Percentiles rank a stretch among this genome's conserved stretches.
phyloP scores from a whole-genome alignment of 2,888 invertebrate species.

The Venusia cambrica region DNA sequence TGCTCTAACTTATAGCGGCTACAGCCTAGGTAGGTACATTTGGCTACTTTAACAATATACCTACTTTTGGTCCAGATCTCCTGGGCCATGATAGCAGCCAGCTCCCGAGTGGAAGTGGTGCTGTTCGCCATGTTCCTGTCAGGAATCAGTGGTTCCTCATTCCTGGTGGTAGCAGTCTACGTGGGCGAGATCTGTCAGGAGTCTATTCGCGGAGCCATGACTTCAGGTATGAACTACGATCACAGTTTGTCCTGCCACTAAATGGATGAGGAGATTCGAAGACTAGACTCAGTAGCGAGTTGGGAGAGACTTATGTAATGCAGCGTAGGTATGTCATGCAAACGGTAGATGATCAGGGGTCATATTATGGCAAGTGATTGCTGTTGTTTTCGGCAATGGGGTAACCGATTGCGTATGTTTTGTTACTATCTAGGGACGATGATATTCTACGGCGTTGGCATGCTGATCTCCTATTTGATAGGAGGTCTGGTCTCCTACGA shows the following conservation, averaged over 20 bases:
- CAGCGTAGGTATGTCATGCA: too few relatives aligned
- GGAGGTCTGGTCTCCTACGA: slow-evolving; percentile 53
- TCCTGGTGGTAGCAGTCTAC: slow-evolving; percentile 49
- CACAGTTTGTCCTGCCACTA: background rate
- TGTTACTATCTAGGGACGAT: slow-evolving; percentile 32
- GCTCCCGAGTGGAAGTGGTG: slow-evolving; percentile 47
- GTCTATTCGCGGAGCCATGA: slow-evolving; percentile 57
- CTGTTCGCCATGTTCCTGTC: slow-evolving; percentile 49
- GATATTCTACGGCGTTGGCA: slow-evolving; percentile 51
- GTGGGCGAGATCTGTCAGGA: slow-evolving; percentile 60
- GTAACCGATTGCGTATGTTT: too few relatives aligned
- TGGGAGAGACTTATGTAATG: too few relatives aligned
- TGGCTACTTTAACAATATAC: too few relatives aligned
- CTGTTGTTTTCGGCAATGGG: too few relatives aligned
- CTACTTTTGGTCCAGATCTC: slow-evolving; percentile 40
- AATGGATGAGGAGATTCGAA: too few relatives aligned
- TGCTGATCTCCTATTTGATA: slow-evolving; percentile 53
- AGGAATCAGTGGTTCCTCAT: slow-evolving; percentile 46
- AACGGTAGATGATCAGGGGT: too few relatives aligned
- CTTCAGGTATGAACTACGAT: slow-evolving; percentile 36
- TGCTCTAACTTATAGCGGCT: too few relatives aligned
- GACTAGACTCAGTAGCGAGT: too few relatives aligned
- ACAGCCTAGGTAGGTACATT: too few relatives aligned
- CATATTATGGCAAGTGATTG: too few relatives aligned
- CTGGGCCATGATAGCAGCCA: slow-evolving; percentile 47